Base-by-base conservation (phyloP, 2,113 vertebrate species). In the Sinocyclocheilus anophthalmus region DNA sequence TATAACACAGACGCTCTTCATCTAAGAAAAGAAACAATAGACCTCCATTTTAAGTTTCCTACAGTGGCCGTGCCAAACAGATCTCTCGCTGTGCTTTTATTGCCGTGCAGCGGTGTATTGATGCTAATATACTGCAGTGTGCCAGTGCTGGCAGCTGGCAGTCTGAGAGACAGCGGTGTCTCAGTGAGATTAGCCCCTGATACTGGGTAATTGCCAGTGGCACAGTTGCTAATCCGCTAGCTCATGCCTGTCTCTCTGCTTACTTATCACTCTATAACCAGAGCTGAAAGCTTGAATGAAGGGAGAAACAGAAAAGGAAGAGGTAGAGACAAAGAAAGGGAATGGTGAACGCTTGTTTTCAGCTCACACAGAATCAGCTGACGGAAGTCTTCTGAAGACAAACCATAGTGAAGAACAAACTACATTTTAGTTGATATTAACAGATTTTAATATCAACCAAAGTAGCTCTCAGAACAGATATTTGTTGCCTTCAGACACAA, bases 151-250 rank as follows among this genome's bases (percentile, higher is more conserved):
- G 50, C 86, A 80, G 86, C 76, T 77, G 59, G 65, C n/a, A 61
- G 42, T 77, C 77, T 12, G 37, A 80, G 63, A 83, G 86, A 76
- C 81, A 87, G 73, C 86, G 59, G 30, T 30, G 70, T 61, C 26
- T 84, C 76, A 53, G 82, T 77, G 39, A 83, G 86, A 87, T 87
- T 80, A 84, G 76, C 82, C 67, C 65, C 86, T 75, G 86, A 84
- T 80, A 81, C 83, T 80, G 55, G 86, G 83, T 87, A 84, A 87
- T 87, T 84, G 86, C 82, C 82, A 87, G 76, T 84, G 86, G 86
- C 86, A 84, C 83, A 81, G 67, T 79, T 48, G 67, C 82, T 87
- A 87, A 84, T 84, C 82, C 67, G 53, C 81, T 84, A 84, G 82
- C 86, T 79, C 76, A 84, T 48, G 86, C 55, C 76, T 87, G 86